Evolutionary conservation across 1,140 invertebrate species (phyloP).

Genomic region (Atta texana): DNA sequence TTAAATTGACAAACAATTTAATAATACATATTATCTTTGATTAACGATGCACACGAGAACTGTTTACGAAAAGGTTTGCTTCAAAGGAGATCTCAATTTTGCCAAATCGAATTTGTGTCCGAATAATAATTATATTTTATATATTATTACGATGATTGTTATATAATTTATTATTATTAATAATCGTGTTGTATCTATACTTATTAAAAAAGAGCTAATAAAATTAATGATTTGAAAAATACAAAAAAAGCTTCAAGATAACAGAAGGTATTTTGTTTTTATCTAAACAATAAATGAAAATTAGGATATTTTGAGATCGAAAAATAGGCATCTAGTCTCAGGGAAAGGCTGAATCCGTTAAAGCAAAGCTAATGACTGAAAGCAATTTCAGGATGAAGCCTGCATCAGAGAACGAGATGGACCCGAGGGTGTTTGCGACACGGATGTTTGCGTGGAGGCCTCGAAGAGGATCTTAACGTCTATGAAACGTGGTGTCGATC

Average conservation of each 20-base stretch:
- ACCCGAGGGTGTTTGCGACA: conserved; percentile 81
- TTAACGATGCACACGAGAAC: neutral
- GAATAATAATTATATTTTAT: neutral
- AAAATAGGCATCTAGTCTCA: neutral
- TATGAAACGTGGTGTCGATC: conserved; percentile 85
- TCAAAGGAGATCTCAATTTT: neutral
- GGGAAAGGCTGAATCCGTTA: neutral
- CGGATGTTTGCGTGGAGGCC: conserved; percentile 82
- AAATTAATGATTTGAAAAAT: neutral
- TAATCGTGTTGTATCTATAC: neutral
- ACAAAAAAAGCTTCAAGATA: neutral
- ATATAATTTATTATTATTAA: neutral
- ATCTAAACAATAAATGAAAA: neutral
- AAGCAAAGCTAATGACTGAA: neutral
- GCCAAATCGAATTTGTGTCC: neutral
- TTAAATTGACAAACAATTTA: too few species aligned
- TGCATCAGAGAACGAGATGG: conserved; percentile 81
- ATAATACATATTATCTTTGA: neutral
- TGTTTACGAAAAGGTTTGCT: neutral
- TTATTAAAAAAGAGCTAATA: neutral
- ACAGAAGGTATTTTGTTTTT: neutral
- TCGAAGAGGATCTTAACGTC: conserved; percentile 83
- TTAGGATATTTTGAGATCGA: neutral
- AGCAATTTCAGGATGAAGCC: conserved; percentile 79
- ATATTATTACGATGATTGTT: too few species aligned